Percentiles rank a stretch among this genome's conserved stretches.
These are phyloP conservation scores for Macropis europaea DNA, from an alignment of 2,888 invertebrate genomes.

Conservation along the genomic window DNA sequence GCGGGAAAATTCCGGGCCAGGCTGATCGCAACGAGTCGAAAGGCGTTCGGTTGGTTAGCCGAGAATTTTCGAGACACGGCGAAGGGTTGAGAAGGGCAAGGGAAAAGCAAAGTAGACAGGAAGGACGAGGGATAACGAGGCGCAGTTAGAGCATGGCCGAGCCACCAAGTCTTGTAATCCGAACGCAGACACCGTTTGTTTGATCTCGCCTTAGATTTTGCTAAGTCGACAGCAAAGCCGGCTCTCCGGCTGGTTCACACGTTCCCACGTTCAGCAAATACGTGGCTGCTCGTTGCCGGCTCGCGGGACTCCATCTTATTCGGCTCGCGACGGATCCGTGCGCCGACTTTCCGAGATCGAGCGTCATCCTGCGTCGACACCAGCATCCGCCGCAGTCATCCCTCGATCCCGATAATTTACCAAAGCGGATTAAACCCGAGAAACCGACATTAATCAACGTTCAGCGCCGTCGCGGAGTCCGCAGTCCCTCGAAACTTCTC, in stretches of 20 bases:
- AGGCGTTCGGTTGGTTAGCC: neutral
- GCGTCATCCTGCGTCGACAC: neutral
- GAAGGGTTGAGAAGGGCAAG: neutral
- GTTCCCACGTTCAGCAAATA: constrained; percentile 48
- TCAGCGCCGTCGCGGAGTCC: constrained; percentile 31
- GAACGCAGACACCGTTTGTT: constrained; percentile 41
- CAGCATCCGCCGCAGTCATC: constrained; percentile 28
- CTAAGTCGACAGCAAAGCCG: constrained; percentile 51
- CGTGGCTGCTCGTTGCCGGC: constrained; percentile 5
- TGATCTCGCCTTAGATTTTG: constrained; percentile 60
- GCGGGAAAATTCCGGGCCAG: too few relatives aligned
- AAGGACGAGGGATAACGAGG: constrained; percentile 13
- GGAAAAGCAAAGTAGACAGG: neutral
- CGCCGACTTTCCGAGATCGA: neutral
- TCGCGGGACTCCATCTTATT: neutral
- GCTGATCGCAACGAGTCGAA: neutral
- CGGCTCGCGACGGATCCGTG: neutral
- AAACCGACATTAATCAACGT: constrained; percentile 35
- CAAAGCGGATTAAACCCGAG: constrained; percentile 48
- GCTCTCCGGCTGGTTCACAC: constrained; percentile 37
- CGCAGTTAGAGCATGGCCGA: constrained; percentile 19
- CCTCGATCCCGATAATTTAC: constrained; percentile 57
- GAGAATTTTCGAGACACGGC: neutral
- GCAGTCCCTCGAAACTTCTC: too few relatives aligned
- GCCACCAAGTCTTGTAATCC: constrained; percentile 43